A percentile compares a stretch with the other conserved stretches of the same genome.
These are phyloP conservation scores for Hemibagrus wyckioides DNA, from an alignment of 2,113 vertebrate species.

Conservation along the genomic window DNA sequence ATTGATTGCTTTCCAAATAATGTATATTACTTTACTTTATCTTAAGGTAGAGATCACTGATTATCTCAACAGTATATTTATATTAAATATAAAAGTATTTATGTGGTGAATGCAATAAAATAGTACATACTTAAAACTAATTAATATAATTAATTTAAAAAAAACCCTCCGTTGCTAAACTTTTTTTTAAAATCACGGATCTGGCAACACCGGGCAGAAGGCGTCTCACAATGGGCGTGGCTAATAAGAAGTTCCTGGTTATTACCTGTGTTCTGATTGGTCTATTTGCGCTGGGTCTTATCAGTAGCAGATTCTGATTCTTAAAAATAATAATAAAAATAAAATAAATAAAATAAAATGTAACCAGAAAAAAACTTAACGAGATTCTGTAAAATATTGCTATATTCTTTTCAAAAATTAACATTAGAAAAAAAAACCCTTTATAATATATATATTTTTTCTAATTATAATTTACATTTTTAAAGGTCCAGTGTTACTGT, in stretches of 20 bases:
- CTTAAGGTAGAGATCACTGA: neutral
- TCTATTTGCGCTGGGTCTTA: neutral
- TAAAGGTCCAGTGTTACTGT: neutral
- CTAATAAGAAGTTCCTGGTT: neutral
- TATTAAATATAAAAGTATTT: neutral
- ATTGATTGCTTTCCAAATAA: neutral
- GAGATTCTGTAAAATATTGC: neutral
- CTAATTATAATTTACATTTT: neutral
- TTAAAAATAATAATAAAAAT: neutral
- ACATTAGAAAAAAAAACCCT: neutral
- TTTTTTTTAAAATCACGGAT: too few species aligned
- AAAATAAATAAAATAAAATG: neutral
- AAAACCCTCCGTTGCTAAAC: too few species aligned
- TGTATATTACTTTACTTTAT: neutral
- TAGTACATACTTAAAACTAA: neutral
- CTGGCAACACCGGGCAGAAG: neutral
- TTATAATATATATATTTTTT: neutral
- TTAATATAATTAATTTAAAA: neutral
- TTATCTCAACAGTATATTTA: too few species aligned
- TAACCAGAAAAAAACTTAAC: neutral
- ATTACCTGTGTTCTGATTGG: neutral
- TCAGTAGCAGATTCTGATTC: neutral
- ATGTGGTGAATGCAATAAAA: neutral
- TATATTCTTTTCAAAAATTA: neutral
- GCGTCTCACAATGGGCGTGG: neutral